Conservation (phyloP, 2,888 invertebrate genomes). For the Cantharis flavilabris region DNA sequence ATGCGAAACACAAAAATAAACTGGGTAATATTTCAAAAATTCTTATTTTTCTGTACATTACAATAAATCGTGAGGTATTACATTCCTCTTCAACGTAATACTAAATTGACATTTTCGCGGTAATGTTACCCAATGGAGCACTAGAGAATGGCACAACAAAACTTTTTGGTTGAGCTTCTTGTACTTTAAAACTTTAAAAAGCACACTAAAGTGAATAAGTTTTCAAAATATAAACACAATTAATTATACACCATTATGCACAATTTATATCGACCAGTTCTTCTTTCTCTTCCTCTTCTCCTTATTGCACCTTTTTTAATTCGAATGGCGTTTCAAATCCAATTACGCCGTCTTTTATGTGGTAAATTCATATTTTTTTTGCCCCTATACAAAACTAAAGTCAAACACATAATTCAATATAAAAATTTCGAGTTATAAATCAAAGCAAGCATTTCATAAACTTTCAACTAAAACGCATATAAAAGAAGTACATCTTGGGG, state of each 20-base stretch:
- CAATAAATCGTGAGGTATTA: conserved; percentile 4
- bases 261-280: background rate
- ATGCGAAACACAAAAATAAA: background rate
- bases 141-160: background rate
- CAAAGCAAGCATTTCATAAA: background rate
- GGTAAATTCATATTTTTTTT: background rate
- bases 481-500: background rate
- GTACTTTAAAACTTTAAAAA: conserved; percentile 2
- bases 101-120: conserved; percentile 7
- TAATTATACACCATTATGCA: background rate
- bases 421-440: background rate
- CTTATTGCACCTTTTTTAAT: background rate
- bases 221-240: background rate
- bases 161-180: background rate
- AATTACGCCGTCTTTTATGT: background rate
- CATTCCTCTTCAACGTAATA: conserved; percentile 3
- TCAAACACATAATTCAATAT: background rate
- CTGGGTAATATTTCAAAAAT: background rate
- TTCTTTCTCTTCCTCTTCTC: background rate
- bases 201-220: background rate
- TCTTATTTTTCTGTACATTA: background rate
- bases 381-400: background rate
- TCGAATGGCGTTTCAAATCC: background rate
- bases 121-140: conserved; percentile 7
- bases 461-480: background rate